Base-by-base conservation (phyloP, 2,113 vertebrate genomes). In the Odontesthes bonariensis region DNA sequence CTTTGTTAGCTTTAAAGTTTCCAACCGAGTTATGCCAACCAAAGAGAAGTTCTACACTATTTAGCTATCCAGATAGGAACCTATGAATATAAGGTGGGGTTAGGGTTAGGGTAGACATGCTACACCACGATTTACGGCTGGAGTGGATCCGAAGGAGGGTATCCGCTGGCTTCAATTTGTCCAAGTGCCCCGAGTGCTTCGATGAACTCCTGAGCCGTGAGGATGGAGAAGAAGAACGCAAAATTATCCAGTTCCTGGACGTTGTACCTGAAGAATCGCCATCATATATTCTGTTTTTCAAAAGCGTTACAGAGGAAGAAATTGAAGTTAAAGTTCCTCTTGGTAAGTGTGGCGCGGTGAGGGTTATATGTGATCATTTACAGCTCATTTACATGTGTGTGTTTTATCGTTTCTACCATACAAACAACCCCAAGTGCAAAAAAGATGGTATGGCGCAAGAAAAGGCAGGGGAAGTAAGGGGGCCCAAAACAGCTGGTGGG, bases 101-200 rank as follows among this genome's bases (percentile, higher is more conserved):
- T n/a, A 10, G 35, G 6, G 5, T n/a, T n/a, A n/a, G n/a, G n/a
- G n/a, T n/a, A n/a, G n/a, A 38, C 27, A 68, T 69, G 65, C 27
- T 46, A 1, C 57, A 69, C n/a, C 16, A 92, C 60, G 98, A 99
- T 77, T 85, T 95, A 59, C 93, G 97, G 23, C 75, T 97, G 82
- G 93, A 88, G 79, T 98, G 97, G 97, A 81, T 98, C 42, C 90
- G 94, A 70, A 90, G 95, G 68, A 90, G 91, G 1, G 89, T 93
- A 0, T 93, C 88, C 22, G 40, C 71, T 0, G 81, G 84, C 4
- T 92, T 98, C 42, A 62, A 76, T 53, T 67, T 97, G 35, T 38
- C 14, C 0, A 89, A 95, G 0, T 1, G 12, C 10, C 88, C 91
- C 1, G 61, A 46, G 13, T 87, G 91, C 52, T 96, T 98, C 47